phyloP scores from a whole-genome alignment of 2,113 vertebrate genomes.

The Lepisosteus osseus region DNA sequence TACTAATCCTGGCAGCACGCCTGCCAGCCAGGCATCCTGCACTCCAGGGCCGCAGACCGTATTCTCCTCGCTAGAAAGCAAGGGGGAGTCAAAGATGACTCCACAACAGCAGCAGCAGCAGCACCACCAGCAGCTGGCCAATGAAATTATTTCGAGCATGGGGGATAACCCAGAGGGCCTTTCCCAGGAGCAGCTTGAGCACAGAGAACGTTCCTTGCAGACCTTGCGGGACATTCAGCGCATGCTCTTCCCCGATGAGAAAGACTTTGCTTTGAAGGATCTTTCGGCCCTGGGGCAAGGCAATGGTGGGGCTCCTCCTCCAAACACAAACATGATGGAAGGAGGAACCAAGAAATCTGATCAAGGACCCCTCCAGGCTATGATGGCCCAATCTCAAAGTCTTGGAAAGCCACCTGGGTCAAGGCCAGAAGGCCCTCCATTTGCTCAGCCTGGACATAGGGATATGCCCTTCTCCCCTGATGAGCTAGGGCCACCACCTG shows the following conservation, averaged over 20 bases:
- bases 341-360: slow-evolving; percentile 78
- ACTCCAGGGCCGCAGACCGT: slow-evolving; percentile 77
- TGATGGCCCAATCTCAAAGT: slow-evolving; percentile 97
- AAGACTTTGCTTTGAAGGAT: slow-evolving; percentile 68
- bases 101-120: slow-evolving; percentile 57
- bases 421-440: slow-evolving; percentile 83
- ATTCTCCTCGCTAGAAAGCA: slow-evolving; percentile 45
- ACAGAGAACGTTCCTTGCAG: slow-evolving; percentile 91
- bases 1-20: slow-evolving; percentile 71
- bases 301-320: slow-evolving; percentile 69
- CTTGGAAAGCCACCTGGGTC: slow-evolving; percentile 83
- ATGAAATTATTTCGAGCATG: slow-evolving; percentile 79
- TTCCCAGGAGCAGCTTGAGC: slow-evolving; percentile 95
- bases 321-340: slow-evolving; percentile 72
- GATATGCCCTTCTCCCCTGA: slow-evolving; percentile 95
- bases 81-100: slow-evolving; percentile 52
- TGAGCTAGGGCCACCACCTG: slow-evolving; percentile 81
- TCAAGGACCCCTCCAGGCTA: slow-evolving; percentile 91
- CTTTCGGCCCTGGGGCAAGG: slow-evolving; percentile 67
- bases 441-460: slow-evolving; percentile 88
- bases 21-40: slow-evolving; percentile 66
- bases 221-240: slow-evolving; percentile 95
- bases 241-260: slow-evolving; percentile 97
- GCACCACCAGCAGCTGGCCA: slow-evolving; percentile 78
- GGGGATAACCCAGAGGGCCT: slow-evolving; percentile 93